Evolutionary conservation across 2,888 invertebrate genomes (phyloP), one percentile per base, ranked within the genome.

Genomic region (Thymelicus sylvestris): DNA sequence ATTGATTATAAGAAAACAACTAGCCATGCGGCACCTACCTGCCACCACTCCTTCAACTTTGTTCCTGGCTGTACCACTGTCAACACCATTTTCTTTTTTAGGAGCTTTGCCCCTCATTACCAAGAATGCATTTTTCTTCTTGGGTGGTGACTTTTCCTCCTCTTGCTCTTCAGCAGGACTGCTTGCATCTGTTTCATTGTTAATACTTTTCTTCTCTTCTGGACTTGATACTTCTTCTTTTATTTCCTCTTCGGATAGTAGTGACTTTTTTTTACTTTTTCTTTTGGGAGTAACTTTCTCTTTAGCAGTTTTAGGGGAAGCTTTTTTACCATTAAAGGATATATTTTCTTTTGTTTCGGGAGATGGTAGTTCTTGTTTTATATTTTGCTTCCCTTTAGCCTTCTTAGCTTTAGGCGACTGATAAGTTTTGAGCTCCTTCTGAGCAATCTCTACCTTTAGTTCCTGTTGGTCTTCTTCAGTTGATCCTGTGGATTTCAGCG

Each of bases 361-460:
- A 62, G 77, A 68, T 52, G 69, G 39, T 64, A 74, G 10, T 73
- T 76, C 66, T 70, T 52, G 47, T 41, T 75, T 68, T 55, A 67
- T 67, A 47, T 68, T 69, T 60, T 73, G 70, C 48, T 78, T 81
- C 6, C 64, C 73, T 70, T 82, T 80, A 31, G 74, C 68, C 64
- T 86, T 86, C 70, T 87, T 87, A 66, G 72, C 81, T 74, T 88
- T 89, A 0, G 89, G 86, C 6, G 89, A 88, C 52, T 81, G 80
- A 74, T 91, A 87, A 7, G 86, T 87, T 79, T 88, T 90, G 4
- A 84, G 84, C 39, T 74, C 74, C 50, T 67, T 74, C 66, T 83
- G 85, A 73, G 86, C 85, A 61, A 81, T 62, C 76, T 88, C 86
- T 0, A 84, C 74, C 44, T 47, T 10, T 24, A 24, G 50, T 80